Evolutionary conservation across 2,888 invertebrate species (phyloP), one percentile per base, ranked within the genome.

Genomic region (Apodemia zela): DNA sequence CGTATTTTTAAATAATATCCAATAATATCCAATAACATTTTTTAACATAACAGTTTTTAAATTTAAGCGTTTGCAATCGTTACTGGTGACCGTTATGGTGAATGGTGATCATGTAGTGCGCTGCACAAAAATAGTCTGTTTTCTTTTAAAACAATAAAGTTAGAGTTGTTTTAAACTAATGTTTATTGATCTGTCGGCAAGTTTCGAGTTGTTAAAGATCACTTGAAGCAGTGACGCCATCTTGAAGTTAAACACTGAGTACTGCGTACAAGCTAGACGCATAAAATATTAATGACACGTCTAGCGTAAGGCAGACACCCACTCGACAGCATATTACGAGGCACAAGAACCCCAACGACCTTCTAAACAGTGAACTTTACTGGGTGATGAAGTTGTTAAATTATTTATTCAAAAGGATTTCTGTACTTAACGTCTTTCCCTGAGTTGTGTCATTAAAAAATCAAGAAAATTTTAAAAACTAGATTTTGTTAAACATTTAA

Each of bases 211-310:
- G 11, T 51, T 51, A 21, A 54, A 54, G 21, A 49, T 49, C 18
- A 54, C 21, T 25, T 51, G 21, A 25, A 54, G 25, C 15, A 15
- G 6, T 54, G 29, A 54, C 54, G 54, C 15, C 25, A 54, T 54
- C 2, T 54, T 51, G 4, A 54, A 54, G 54, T 25, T 10, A 11
- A 5, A 54, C 25, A 54, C 11, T 54, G 21, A 51, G 13, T 13
- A 51, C 15, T 5, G 25, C 54, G 54, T 54, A 54, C 25, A 15
- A 15, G 6, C 54, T 25, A 54, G 25, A 21, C 54, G 7, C 54
- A 57, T 57, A 57, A 57, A 57, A 57, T n/a, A 29, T 57, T 57
- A 57, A 57, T 15, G 54, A 57, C 45, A 47, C 25, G 54, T 57
- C 54, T 57, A 25, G 54, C 54, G 54, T 15, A 11, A 25, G 29